A percentile compares a stretch with the other conserved stretches of the same genome.
phyloP scores from a whole-genome alignment of 2,797 vertebrate genomes.

The Anomalospiza imberbis region DNA sequence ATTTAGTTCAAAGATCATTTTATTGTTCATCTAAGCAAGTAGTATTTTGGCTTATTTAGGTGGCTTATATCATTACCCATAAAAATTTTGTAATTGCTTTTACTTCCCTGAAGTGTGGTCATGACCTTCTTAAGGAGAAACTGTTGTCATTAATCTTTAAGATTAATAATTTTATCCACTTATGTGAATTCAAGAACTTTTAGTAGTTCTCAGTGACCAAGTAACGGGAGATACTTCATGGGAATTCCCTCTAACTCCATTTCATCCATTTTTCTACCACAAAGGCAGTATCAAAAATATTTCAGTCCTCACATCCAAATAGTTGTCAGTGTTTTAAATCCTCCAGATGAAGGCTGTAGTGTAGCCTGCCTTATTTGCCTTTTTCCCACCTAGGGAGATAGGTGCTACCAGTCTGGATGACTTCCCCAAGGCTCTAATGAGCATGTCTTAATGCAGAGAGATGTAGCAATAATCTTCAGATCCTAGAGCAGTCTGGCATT shows the following conservation, averaged over 20 bases:
- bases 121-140: not conserved
- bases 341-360: not conserved
- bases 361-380: not conserved
- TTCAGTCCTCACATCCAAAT: not conserved
- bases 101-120: not conserved
- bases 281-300: not conserved
- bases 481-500: not conserved
- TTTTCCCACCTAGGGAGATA: not conserved
- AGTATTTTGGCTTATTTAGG: not conserved
- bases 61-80: not conserved
- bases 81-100: not conserved
- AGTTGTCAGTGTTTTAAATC: not conserved
- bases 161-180: not conserved
- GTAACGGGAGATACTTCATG: not conserved
- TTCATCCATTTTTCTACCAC: not conserved
- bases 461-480: not conserved
- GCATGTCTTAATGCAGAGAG: not conserved
- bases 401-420: not conserved
- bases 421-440: not conserved
- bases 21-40: slow-evolving; percentile 1
- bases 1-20: not conserved
- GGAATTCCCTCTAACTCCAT: not conserved
- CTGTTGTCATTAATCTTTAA: not conserved
- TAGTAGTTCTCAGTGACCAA: not conserved
- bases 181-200: not conserved